Base-by-base conservation (phyloP, 30 jellyfish, hydroid and myxozoan species). In the Cassiopea andromeda region DNA sequence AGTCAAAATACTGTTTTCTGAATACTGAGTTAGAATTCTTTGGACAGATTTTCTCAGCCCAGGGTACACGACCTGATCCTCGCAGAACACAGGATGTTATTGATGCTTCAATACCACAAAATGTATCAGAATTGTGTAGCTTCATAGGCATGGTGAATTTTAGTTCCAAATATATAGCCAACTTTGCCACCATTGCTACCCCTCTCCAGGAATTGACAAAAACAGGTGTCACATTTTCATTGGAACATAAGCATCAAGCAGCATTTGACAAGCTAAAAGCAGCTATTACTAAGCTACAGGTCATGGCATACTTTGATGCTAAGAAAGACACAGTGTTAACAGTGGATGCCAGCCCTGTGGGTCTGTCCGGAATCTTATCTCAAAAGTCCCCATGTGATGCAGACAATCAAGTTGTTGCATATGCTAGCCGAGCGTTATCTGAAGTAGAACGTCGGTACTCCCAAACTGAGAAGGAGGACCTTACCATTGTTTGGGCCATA, bases 401-500 rank as follows among this genome's bases (percentile, higher is more conserved):
- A 19, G 13, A 47, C 5, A 17, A 18, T 88, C 38, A 27, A 27
- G 38, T 27, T 46, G 59, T 73, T 14, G 93, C 88, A 18, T 84
- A 72, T 47, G 77, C 92, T 12, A 84, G 87, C 77, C 87, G 85
- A 27, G 91, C 91, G 1, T 68, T 61, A 48, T 2, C 91, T 10
- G 91, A 82, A 7, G 79, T 47, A 38, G 92, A 84, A 45, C 49
- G 72, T 46, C 58, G 88, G 77, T 84, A 84, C 57, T 84, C 87
- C 19, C 87, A 84, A 54, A 84, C 87, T 27, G 87, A 84, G 82
- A 84, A 84, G 87, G 92, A 84, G 78, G 87, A 77, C 13, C 78
- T 84, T 10, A 46, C 58, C 19, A 84, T 84, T 12, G 57, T 84
- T 46, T 57, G 87, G 86, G 86, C 75, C 47, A 58, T 69, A 38